phyloP scores from a whole-genome alignment of 2,113 vertebrate genomes.

The Galemys pyrenaicus region DNA sequence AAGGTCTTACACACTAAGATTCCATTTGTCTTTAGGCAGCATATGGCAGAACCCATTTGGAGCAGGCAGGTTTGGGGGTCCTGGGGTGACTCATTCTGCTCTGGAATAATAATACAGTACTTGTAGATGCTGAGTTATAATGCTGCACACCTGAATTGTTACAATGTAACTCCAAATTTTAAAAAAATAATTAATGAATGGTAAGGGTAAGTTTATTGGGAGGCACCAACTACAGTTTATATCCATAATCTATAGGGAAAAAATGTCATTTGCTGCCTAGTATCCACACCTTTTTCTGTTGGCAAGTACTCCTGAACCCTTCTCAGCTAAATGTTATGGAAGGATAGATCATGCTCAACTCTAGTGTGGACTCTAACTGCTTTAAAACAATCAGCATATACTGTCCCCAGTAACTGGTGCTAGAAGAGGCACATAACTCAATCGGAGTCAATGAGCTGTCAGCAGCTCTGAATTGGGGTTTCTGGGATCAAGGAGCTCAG shows the following conservation, averaged over 20 bases:
- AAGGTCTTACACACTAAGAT: too few relatives aligned
- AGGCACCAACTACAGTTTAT: neutral
- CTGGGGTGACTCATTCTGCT: too few relatives aligned
- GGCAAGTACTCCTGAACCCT: neutral
- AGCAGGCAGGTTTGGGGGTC: too few relatives aligned
- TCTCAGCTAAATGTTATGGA: neutral
- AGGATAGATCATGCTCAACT: neutral
- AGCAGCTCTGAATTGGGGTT: neutral
- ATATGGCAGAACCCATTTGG: too few relatives aligned
- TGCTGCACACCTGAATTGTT: neutral
- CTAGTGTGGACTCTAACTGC: neutral
- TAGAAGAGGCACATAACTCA: neutral
- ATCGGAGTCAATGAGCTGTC: neutral
- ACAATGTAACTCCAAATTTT: neutral
- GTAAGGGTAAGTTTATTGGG: neutral
- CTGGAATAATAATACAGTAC: neutral
- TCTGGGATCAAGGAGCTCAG: neutral
- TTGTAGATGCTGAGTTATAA: neutral
- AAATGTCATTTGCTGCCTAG: neutral
- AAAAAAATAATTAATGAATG: neutral
- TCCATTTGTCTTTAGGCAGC: too few relatives aligned
- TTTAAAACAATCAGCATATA: neutral
- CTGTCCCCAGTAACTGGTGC: neutral
- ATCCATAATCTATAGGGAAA: neutral
- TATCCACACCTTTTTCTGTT: neutral